Evolutionary conservation across 2,113 vertebrate species (phyloP).

Genomic region (Mus spicilegus): DNA sequence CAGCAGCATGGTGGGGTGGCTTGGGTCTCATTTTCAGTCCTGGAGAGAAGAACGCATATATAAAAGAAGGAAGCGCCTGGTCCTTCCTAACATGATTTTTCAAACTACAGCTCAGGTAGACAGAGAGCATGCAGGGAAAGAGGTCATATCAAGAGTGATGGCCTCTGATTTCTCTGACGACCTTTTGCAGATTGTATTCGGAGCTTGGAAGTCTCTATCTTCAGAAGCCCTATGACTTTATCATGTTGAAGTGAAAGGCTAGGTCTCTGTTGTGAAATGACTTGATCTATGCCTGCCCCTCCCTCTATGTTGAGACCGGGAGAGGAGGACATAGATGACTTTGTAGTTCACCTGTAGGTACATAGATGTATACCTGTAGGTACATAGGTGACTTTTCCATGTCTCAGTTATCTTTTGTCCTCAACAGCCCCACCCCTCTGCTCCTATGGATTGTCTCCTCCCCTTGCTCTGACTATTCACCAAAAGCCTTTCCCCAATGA

Average conservation of each 20-base stretch:
- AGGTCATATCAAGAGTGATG: not conserved
- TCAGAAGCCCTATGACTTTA: not conserved
- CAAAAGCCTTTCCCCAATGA: not conserved
- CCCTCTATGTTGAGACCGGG: not conserved
- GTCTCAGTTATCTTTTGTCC: not conserved
- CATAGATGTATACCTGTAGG: too few species aligned
- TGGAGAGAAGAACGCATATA: not conserved
- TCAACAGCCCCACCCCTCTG: not conserved
- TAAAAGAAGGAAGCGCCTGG: not conserved
- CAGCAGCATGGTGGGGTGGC: conserved; percentile 16
- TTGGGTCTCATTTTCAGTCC: conserved; percentile 41
- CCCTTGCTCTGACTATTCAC: not conserved
- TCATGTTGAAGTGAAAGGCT: not conserved
- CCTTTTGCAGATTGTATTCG: not conserved
- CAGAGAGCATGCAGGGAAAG: not conserved
- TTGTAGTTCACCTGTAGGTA: too few species aligned
- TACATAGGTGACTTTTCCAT: too few species aligned
- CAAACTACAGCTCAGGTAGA: not conserved
- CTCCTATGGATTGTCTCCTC: not conserved
- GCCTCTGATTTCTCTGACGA: not conserved
- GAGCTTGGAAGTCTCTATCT: not conserved
- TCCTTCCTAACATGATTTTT: not conserved
- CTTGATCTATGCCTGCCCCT: not conserved
- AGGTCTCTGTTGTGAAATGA: not conserved
- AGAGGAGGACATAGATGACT: not conserved